A percentile compares a stretch with the other conserved stretches of the same genome.
Conservation (phyloP, 2,888 invertebrate species). For the Ichneumon xanthorius region DNA sequence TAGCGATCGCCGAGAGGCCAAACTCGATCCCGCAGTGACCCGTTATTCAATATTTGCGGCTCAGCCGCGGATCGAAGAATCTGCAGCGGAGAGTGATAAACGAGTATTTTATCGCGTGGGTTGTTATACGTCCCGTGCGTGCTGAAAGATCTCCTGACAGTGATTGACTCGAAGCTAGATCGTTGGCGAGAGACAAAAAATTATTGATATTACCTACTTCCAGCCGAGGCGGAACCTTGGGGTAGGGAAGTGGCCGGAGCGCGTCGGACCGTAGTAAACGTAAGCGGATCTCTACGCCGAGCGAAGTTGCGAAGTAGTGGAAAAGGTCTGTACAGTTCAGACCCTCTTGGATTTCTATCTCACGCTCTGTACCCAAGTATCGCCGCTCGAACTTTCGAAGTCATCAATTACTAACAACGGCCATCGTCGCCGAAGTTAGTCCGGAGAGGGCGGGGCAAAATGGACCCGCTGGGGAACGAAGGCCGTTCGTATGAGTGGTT, state of each 20-base stretch:
- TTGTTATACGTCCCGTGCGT: conserved; percentile 1
- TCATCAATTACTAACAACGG: conserved; percentile 1
- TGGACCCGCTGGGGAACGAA: too few relatives aligned
- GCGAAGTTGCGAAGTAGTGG: conserved; percentile 8
- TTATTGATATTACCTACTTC: conserved; percentile 60
- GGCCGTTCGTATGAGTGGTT: not conserved
- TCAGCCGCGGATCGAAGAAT: conserved; percentile 6
- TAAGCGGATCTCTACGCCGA: not conserved
- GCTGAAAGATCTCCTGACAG: conserved; percentile 46
- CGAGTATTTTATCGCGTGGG: conserved; percentile 57
- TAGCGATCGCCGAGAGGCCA: not conserved
- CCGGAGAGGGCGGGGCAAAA: not conserved
- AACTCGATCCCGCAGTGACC: conserved; percentile 24
- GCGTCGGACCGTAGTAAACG: not conserved
- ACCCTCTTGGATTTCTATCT: not conserved
- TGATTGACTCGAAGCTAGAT: conserved; percentile 54
- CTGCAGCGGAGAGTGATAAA: conserved; percentile 61
- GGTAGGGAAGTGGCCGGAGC: conserved; percentile 7
- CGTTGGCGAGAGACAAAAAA: conserved; percentile 27
- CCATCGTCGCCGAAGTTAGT: not conserved
- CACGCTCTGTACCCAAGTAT: not conserved
- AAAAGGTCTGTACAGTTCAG: conserved; percentile 34
- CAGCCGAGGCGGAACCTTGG: conserved; percentile 21
- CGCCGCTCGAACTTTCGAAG: conserved; percentile 1
- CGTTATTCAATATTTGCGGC: conserved; percentile 29